Base-by-base conservation (phyloP, 2,797 vertebrate genomes). In the Coilia nasus region DNA sequence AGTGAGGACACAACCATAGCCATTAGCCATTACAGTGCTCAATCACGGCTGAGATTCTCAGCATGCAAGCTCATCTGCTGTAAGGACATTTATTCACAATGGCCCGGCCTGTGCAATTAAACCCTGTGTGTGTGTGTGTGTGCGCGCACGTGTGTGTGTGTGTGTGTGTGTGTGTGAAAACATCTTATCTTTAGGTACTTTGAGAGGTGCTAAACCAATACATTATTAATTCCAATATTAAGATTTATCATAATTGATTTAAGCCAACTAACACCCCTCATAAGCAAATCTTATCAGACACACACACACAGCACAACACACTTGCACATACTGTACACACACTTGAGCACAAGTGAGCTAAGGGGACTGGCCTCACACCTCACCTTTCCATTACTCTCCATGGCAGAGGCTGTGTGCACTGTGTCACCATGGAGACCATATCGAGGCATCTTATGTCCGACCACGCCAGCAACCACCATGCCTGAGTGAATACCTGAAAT, bases 351-450 rank as follows among this genome's bases (percentile, higher is more conserved):
- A 50, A 0, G n/a, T n/a, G n/a, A n/a, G n/a, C n/a, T n/a, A n/a
- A n/a, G n/a, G n/a, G n/a, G n/a, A 54, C 50, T 15, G 50, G 10
- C 15, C 28, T 71, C 71, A 44, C 71, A 21, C 17, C 82, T 28
- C 80, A 94, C 94, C 92, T 96, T 96, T 86, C 94, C 95, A 6
- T 94, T 96, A 90, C 95, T 95, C 92, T 96, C 94, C 95, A 96
- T 95, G 83, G 95, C 94, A 12, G 95, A 96, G 0, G 94, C 95
- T 0, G 95, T 94, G 91, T 95, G 94, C 35, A 96, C 95, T 0
- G 94, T 95, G 89, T 96, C 95, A 1, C 95, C 94, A 7, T 96
- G 94, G 23, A 96, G 94, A 85, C 94, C 95, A 2, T 95, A 95
- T 1, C 95, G 94, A 14, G 95, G 94, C 94, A 96, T 96, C 88